These are phyloP conservation scores for Latrodectus hesperus DNA, from an alignment of 2,888 invertebrate genomes.

Conservation along the genomic window DNA sequence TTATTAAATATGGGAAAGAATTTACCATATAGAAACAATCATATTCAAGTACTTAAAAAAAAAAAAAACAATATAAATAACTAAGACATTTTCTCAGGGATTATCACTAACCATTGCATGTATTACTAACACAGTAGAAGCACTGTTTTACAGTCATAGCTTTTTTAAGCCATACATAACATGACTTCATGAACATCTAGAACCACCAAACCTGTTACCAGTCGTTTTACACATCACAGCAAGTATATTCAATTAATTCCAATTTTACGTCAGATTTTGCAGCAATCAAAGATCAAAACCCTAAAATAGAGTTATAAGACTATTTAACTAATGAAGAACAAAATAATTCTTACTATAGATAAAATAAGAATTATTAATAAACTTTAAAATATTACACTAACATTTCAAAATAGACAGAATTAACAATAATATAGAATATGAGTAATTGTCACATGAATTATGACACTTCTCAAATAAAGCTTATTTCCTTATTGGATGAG, in stretches of 20 bases:
- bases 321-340: background rate
- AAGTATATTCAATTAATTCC: background rate
- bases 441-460: background rate
- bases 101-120: slow-evolving; percentile 54
- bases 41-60: too few relatives aligned
- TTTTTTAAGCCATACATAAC: slow-evolving; percentile 31
- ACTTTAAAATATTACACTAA: background rate
- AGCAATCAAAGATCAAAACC: slow-evolving; percentile 23
- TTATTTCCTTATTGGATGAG: background rate
- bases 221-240: background rate
- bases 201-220: background rate
- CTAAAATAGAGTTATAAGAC: slow-evolving; percentile 6
- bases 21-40: too few relatives aligned
- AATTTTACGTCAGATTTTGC: background rate
- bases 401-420: background rate
- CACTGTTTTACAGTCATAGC: slow-evolving; percentile 41
- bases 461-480: background rate
- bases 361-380: background rate
- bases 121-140: slow-evolving; percentile 58
- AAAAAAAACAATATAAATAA: too few relatives aligned
- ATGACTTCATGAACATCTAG: slow-evolving; percentile 12
- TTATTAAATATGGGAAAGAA: too few relatives aligned
- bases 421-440: background rate
- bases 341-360: background rate
- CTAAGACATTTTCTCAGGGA: background rate